Conservation (phyloP, 2,113 vertebrate genomes). For the Piaya cayana region DNA sequence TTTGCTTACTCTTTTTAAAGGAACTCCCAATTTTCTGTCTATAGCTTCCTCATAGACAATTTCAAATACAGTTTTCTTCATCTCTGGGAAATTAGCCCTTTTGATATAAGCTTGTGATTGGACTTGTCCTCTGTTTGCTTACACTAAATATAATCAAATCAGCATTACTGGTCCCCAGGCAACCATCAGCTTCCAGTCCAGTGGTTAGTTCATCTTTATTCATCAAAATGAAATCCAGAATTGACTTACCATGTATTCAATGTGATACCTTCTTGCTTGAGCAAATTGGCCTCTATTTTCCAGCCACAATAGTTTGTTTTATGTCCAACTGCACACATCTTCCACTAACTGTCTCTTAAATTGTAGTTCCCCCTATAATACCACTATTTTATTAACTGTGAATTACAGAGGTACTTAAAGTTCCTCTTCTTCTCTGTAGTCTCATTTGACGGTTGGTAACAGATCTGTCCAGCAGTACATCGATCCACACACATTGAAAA, state of each 20-base stretch:
- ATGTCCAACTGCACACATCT: slow-evolving; percentile 23
- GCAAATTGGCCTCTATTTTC: slow-evolving; percentile 45
- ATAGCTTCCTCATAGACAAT: background rate
- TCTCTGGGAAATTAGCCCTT: slow-evolving; percentile 9
- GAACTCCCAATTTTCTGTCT: background rate
- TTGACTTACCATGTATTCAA: background rate
- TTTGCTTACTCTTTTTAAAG: background rate
- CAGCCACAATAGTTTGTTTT: slow-evolving; percentile 48
- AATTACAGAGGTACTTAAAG: slow-evolving; percentile 50
- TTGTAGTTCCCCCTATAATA: slow-evolving; percentile 22
- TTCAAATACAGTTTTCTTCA: background rate
- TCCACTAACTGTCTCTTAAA: slow-evolving; percentile 23
- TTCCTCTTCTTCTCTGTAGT: slow-evolving; percentile 3
- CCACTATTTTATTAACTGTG: slow-evolving; percentile 51
- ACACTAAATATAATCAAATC: slow-evolving; percentile 20
- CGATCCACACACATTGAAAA: background rate
- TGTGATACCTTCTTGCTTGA: background rate
- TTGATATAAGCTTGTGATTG: background rate
- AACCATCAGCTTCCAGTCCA: slow-evolving; percentile 33
- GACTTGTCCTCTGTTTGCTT: slow-evolving; percentile 11
- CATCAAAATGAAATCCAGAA: background rate
- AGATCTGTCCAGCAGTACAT: slow-evolving; percentile 8
- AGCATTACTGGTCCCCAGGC: slow-evolving; percentile 30
- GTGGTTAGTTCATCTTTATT: slow-evolving; percentile 15
- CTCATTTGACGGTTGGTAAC: background rate